A percentile compares a stretch with the other conserved stretches of the same genome.
These are phyloP conservation scores for Drosophila erecta DNA, from an alignment of 1,140 invertebrate genomes.

Conservation along the genomic window DNA sequence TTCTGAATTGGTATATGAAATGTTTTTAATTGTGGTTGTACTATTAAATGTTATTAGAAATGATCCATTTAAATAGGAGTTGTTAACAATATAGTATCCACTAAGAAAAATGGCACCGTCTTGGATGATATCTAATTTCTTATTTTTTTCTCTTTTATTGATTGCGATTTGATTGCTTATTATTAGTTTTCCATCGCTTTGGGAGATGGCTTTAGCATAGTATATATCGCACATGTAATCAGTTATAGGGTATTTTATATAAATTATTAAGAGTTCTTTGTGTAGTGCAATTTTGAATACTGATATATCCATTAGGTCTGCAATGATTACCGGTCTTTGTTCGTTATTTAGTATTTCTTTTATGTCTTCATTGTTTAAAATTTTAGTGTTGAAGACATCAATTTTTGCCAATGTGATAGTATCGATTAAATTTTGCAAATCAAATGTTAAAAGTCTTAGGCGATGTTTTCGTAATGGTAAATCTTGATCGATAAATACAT, in stretches of 20 bases:
- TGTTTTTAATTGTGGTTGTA: background rate
- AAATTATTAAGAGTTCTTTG: background rate
- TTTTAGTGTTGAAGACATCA: background rate
- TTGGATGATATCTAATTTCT: background rate
- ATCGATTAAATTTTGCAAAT: too few species aligned
- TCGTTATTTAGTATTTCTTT: background rate
- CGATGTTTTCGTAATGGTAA: too few species aligned
- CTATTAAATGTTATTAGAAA: conserved; percentile 8
- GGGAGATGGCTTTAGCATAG: background rate
- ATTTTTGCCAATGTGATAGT: background rate
- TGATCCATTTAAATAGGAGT: background rate
- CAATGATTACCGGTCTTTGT: background rate
- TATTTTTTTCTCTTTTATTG: background rate
- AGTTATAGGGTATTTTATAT: background rate
- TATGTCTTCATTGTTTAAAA: background rate
- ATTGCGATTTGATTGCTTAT: background rate
- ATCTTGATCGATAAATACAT: too few species aligned
- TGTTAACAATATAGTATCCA: conserved; percentile 3
- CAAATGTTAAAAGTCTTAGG: too few species aligned
- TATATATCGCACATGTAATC: background rate
- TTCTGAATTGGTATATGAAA: conserved; percentile 1
- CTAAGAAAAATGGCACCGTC: conserved; percentile 1
- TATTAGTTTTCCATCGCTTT: background rate
- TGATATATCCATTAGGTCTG: background rate
- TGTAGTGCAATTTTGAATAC: background rate